Evolutionary conservation across 2,797 vertebrate genomes (phyloP).

Genomic region (Florisuga fusca): DNA sequence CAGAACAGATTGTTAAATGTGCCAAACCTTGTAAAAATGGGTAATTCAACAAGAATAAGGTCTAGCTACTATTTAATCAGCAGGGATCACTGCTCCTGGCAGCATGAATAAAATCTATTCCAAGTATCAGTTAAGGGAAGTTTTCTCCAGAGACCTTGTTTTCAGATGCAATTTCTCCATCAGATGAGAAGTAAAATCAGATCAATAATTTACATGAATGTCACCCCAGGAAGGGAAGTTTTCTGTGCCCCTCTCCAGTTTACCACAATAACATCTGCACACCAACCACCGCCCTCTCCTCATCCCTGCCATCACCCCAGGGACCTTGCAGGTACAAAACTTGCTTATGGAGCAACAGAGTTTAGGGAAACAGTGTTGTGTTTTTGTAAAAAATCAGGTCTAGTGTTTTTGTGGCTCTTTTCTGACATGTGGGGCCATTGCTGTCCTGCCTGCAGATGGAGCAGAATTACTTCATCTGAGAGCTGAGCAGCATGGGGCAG

Average conservation of each 20-base stretch:
- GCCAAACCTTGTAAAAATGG: neutral
- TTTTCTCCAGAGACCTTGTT: conserved; percentile 31
- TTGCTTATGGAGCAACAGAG: neutral
- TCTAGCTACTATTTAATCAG: conserved; percentile 28
- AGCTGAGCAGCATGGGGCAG: neutral
- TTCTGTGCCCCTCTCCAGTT: neutral
- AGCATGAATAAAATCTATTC: conserved; percentile 9
- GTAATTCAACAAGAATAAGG: conserved; percentile 23
- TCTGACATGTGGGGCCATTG: accelerated
- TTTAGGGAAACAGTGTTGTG: neutral
- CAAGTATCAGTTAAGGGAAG: conserved; percentile 16
- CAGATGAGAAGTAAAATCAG: conserved; percentile 24
- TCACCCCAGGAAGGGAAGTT: neutral
- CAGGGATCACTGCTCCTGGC: neutral
- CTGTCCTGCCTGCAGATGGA: neutral
- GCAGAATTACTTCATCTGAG: neutral
- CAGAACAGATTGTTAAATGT: neutral
- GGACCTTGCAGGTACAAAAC: neutral
- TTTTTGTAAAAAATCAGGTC: neutral
- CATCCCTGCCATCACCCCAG: neutral
- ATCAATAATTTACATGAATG: neutral
- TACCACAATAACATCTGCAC: neutral
- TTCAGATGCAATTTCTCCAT: conserved; percentile 34
- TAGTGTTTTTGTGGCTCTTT: accelerated
- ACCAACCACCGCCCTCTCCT: neutral